Percentiles rank a stretch among this genome's conserved stretches.
Evolutionary conservation across 2,797 vertebrate genomes (phyloP).

Genomic region (Girardinus metallicus): DNA sequence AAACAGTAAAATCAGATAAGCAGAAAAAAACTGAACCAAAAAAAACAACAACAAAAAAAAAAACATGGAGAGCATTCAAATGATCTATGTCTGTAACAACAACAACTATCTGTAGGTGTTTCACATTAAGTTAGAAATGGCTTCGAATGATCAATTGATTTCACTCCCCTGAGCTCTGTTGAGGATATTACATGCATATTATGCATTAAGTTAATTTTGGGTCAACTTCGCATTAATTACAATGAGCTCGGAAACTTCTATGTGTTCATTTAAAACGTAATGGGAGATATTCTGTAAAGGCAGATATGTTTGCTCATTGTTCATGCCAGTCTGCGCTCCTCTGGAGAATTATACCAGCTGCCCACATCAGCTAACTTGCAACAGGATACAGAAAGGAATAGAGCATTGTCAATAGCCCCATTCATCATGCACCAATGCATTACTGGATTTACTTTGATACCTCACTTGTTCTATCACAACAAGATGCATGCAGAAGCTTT

Average conservation of each 20-base stretch:
- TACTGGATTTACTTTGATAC: constrained; percentile 36
- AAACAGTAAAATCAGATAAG: constrained; percentile 66
- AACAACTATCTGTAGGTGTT: constrained; percentile 57
- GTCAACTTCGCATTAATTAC: constrained; percentile 70
- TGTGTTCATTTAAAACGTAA: constrained; percentile 56
- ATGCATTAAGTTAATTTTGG: constrained; percentile 73
- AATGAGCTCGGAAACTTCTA: constrained; percentile 53
- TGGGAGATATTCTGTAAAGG: constrained; percentile 36
- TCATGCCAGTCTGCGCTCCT: constrained; percentile 34
- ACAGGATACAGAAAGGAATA: constrained; percentile 32
- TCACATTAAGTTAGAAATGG: constrained; percentile 61
- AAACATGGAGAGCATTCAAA: constrained; percentile 55
- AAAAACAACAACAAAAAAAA: neutral
- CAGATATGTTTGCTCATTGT: constrained; percentile 42
- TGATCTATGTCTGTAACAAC: constrained; percentile 65
- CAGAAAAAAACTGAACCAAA: constrained; percentile 6
- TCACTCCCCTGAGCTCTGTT: constrained; percentile 52
- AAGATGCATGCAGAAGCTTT: constrained; percentile 11
- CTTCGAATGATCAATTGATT: constrained; percentile 71
- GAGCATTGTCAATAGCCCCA: constrained; percentile 37
- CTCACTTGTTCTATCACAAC: constrained; percentile 29
- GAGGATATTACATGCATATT: constrained; percentile 72
- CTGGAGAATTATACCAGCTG: constrained; percentile 57
- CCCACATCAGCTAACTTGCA: constrained; percentile 49
- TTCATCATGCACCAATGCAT: constrained; percentile 53